Evolutionary conservation across 1,140 invertebrate species (phyloP), one percentile per base, ranked within the genome.

Genomic region (Hylaeus anthracinus): DNA sequence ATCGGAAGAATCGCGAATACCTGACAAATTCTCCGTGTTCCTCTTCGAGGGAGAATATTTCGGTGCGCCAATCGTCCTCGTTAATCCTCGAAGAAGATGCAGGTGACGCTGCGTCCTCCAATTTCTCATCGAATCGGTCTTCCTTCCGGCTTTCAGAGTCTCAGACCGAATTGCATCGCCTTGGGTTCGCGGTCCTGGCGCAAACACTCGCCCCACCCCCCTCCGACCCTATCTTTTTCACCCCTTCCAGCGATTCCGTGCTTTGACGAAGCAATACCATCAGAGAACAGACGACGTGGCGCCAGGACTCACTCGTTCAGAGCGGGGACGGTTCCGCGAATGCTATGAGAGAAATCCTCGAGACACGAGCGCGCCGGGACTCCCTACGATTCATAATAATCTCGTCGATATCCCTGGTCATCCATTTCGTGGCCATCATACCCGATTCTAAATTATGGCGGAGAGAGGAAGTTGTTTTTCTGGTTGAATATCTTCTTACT

Each of bases 221-320:
- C 2, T 12, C 6, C 2, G 2, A 3, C 8, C 10, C 9, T 41
- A n/a, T 15, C 41, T n/a, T 43, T 48, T 65, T 64, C 45, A 26
- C 1, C 26, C 55, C 37, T 14, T 6, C 45, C 65, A 48, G 2
- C 51, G 51, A 5, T 26, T 26, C 26, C 26, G 26, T 26, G 26
- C 14, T 64, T 39, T n/a, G 67, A 72, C 51, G 70, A n/a, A 55
- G 56, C 55, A 72, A 66, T 84, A 55, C 67, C 70, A 51, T 90
- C 86, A 66, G 81, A 85, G 84, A 85, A 77, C 84, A 92, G 90
- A 85, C 91, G 83, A 79, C 80, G 78, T 83, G 91, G 91, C 91
- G 91, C 91, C 91, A 88, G 81, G 86, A 75, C 66, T 55, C 60
- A 9, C 37, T 6, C 51, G 26, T 39, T 5, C 6, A 48, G 5